Base-by-base conservation (phyloP, 1,140 invertebrate genomes). In the Lasioglossum albipes region DNA sequence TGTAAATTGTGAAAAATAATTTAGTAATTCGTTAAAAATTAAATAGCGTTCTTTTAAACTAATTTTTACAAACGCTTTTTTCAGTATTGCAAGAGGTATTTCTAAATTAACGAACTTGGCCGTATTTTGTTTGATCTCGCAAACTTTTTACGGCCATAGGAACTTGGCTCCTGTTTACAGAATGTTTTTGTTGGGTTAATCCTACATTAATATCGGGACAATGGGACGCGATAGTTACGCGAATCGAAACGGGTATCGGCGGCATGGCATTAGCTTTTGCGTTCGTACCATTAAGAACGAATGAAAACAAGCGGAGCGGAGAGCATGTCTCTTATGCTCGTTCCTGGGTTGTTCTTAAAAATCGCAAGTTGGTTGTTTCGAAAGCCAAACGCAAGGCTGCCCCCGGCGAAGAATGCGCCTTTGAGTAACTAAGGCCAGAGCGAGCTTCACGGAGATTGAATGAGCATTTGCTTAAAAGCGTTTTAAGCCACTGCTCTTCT, bases 401-500 rank as follows among this genome's bases (percentile, higher is more conserved):
- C 31, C n/a, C 31, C n/a, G 18, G n/a, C 7, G n/a, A 59, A 59
- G 57, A 59, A 59, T n/a, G n/a, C n/a, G 57, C 5, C 57, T n/a
- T 59, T 59, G 57, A n/a, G 57, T n/a, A 59, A 59, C 57, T 59
- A 59, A 59, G 18, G 57, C 57, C 18, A 9, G 57, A 20, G 7
- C 57, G 20, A 59, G 57, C 57, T 59, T 59, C 57, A 20, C 54
- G 57, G 9, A 59, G 57, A 59, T 59, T 59, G 57, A 59, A 59
- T 59, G 57, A 59, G 57, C 57, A n/a, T 59, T 59, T 6, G 57
- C 57, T n/a, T 59, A 59, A 59, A 59, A 59, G 57, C 57, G 57
- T 59, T 59, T 59, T 59, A 59, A 59, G n/a, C 20, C 57, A 59
- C 57, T 59, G 20, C n/a, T 59, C 57, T 59, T 59, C 57, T 59